Percentiles rank a stretch among this genome's conserved stretches.
These are phyloP conservation scores for Drosophila pandora DNA, from an alignment of 1,140 invertebrate species.

Conservation along the genomic window DNA sequence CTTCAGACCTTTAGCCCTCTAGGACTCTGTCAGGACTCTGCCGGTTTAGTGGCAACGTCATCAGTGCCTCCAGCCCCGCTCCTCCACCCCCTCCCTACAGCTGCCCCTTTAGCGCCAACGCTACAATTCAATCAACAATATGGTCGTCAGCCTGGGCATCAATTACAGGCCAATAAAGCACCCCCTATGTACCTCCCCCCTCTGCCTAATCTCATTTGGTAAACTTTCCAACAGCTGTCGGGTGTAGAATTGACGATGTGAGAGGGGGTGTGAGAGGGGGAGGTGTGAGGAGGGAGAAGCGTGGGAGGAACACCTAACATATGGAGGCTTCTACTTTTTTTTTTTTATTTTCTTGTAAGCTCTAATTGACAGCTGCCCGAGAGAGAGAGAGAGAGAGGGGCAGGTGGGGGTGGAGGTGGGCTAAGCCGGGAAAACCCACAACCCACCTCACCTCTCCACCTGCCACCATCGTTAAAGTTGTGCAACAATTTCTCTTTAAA, in stretches of 20 bases:
- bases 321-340: constrained; percentile 33
- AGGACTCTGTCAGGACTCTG: no score
- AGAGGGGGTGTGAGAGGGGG: background rate
- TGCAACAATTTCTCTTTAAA: constrained; percentile 74
- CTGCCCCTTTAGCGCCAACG: constrained; percentile 15
- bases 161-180: constrained; percentile 58
- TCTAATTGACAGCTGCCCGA: constrained; percentile 68
- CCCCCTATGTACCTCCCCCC: background rate
- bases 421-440: constrained; percentile 47
- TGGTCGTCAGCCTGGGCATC: constrained; percentile 37
- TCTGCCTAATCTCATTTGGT: constrained; percentile 43
- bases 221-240: constrained; percentile 56
- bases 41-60: constrained; percentile 29
- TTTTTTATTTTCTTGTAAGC: constrained; percentile 24
- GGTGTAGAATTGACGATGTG: constrained; percentile 9
- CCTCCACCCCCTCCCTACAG: no score
- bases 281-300: background rate
- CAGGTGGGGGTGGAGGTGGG: background rate
- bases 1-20: no score
- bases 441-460: background rate
- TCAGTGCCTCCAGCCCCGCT: background rate
- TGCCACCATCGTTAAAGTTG: constrained; percentile 55
- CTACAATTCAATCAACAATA: constrained; percentile 50
- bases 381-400: background rate
- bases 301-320: constrained; percentile 37